These are phyloP conservation scores for Macrosiphum euphorbiae DNA, from an alignment of 2,888 invertebrate species.

Conservation along the genomic window DNA sequence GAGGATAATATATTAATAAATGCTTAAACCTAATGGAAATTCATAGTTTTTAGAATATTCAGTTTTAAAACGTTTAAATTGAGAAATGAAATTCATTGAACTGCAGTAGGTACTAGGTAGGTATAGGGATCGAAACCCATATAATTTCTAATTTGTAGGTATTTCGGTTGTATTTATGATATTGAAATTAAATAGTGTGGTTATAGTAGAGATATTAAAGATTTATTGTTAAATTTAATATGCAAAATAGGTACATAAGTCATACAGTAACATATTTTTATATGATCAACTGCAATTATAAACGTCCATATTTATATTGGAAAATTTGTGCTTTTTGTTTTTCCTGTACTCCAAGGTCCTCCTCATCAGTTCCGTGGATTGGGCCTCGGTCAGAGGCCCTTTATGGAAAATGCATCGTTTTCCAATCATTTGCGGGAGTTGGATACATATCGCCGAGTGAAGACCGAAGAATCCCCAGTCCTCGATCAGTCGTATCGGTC, in stretches of 20 bases:
- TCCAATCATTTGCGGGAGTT: conserved; percentile 78
- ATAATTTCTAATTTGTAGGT: neutral
- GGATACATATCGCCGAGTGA: conserved; percentile 79
- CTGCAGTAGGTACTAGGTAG: neutral
- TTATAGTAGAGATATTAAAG: neutral
- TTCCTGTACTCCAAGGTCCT: conserved; percentile 70
- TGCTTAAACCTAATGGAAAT: neutral
- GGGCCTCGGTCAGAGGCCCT: conserved; percentile 81
- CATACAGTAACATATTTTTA: neutral
- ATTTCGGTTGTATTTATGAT: neutral
- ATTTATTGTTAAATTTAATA: neutral
- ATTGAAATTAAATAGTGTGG: neutral
- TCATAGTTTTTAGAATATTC: neutral
- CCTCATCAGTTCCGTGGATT: conserved; percentile 81
- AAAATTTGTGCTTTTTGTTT: conserved; percentile 45
- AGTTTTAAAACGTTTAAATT: neutral
- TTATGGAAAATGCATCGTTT: conserved; percentile 76
- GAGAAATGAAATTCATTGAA: neutral
- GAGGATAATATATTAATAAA: neutral
- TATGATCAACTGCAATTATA: neutral
- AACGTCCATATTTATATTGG: conserved; percentile 40
- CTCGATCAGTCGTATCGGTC: conserved; percentile 41
- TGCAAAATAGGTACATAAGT: neutral
- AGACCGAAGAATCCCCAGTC: conserved; percentile 65
- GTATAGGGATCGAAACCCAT: neutral